Percentiles rank a stretch among this genome's conserved stretches.
Evolutionary conservation across 2,888 invertebrate genomes (phyloP).

Genomic region (Apamea sordens): DNA sequence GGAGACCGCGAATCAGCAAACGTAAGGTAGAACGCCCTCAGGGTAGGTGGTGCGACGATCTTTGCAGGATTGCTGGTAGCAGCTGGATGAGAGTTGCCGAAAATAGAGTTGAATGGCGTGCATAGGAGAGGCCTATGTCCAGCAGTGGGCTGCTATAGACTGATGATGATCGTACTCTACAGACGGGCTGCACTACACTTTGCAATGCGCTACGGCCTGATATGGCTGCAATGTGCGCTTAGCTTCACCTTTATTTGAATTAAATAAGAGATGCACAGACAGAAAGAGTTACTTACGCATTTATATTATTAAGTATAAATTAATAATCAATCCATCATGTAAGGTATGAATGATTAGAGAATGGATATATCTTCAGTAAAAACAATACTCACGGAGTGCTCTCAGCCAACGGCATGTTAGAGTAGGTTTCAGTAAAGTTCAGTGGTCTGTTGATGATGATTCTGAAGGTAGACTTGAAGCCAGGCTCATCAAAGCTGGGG

Average conservation of each 20-base stretch:
- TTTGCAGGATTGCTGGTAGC: too few relatives aligned
- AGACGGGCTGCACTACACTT: neutral
- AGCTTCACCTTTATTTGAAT: neutral
- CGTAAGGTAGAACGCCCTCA: neutral
- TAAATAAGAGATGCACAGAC: neutral
- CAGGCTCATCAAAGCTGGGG: slow-evolving; percentile 96
- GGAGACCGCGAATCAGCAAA: neutral
- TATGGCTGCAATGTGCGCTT: too few relatives aligned
- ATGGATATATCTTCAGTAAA: neutral
- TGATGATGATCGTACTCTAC: neutral
- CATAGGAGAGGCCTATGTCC: neutral
- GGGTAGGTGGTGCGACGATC: neutral
- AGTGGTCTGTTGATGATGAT: slow-evolving; percentile 82
- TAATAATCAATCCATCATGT: neutral
- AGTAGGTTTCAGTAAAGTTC: slow-evolving; percentile 78
- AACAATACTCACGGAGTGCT: slow-evolving; percentile 71
- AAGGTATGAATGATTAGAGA: neutral
- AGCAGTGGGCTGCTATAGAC: too few relatives aligned
- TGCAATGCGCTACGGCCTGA: too few relatives aligned
- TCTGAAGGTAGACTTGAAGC: slow-evolving; percentile 90
- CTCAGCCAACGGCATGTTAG: slow-evolving; percentile 80
- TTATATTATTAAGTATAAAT: neutral
- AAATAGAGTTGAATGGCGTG: neutral
- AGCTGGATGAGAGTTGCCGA: neutral
- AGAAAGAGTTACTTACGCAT: neutral